Evolutionary conservation across 2,113 vertebrate genomes (phyloP).

Genomic region (Phalacrocorax carbo): DNA sequence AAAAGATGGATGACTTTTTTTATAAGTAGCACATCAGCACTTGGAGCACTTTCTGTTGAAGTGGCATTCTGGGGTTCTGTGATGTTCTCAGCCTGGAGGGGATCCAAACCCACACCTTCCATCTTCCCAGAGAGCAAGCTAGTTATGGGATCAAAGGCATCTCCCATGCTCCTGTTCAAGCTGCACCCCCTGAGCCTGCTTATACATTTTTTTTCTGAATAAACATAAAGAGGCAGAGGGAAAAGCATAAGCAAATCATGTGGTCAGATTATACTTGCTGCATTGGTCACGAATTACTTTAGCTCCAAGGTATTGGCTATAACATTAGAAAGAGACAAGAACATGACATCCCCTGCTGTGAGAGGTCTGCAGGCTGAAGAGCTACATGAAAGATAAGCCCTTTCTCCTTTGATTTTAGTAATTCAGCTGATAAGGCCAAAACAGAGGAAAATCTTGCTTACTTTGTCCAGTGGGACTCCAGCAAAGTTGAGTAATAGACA

Average conservation of each 20-base stretch:
- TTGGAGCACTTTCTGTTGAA: background rate
- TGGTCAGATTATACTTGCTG: background rate
- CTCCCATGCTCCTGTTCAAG: background rate
- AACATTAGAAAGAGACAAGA: background rate
- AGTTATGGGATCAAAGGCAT: background rate
- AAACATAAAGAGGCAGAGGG: background rate
- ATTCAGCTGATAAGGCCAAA: background rate
- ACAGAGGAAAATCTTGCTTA: constrained; percentile 54
- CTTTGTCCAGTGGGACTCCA: constrained; percentile 95
- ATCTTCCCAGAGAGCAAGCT: rapidly evolving
- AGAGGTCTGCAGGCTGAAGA: background rate
- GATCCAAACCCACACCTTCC: background rate
- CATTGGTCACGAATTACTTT: background rate
- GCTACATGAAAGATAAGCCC: background rate
- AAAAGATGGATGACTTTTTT: background rate
- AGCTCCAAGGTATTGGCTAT: background rate
- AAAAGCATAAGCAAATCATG: background rate
- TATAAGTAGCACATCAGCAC: background rate
- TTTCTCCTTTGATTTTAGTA: background rate
- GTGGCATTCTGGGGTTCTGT: background rate
- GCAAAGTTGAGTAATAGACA: constrained; percentile 92
- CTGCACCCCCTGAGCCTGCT: background rate
- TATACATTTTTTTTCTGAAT: background rate
- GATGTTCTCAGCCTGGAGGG: background rate
- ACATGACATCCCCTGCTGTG: background rate